Evolutionary conservation across 1,140 invertebrate genomes (phyloP), one percentile per base, ranked within the genome.

Genomic region (Oedothorax gibbosus): DNA sequence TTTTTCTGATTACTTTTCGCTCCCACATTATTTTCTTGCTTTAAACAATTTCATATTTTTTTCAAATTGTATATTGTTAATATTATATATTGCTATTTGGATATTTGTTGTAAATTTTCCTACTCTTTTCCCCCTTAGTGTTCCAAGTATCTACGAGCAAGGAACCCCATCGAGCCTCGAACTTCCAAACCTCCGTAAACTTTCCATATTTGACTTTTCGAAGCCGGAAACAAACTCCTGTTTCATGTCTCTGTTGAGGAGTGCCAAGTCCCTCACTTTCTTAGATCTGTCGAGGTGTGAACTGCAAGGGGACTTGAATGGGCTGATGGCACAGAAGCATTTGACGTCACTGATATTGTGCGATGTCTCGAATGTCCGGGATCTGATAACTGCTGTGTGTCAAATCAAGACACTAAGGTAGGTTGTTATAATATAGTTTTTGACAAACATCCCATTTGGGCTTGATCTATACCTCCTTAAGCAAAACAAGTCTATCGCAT

Each of bases 281-380:
- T 90, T 98, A 62, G 96, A 97, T 89, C 90, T 98, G 65, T 95
- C 95, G 0, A 93, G 94, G 85, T 96, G 94, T 88, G 91, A 92
- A 79, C 89, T 93, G 21, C 91, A 91, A 10, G 49, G 21, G 20
- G 12, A 20, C 20, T 56, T 20, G 21, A 71, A 14, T 75, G 14
- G 12, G 89, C 92, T 90, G 90, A 94, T 50, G 90, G 91, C 81
- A 92, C 92, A 91, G 15, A 90, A 91, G 86, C 88, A 95, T 73
- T 90, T 98, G 72, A 90, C 91, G 49, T 95, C 93, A 0, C 90
- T 97, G 18, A 93, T 94, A 86, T 90, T 97, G 20, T 95, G 95
- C 88, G 94, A 95, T 92, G 94, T 96, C 50, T 87, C 88, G 66
- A 87, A 89, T 85, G 81, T 91, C 51, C 88, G 92, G 85, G 90